Evolutionary conservation across 2,113 vertebrate species (phyloP), one percentile per base, ranked within the genome.

Genomic region (Corythornis madagascariensis): DNA sequence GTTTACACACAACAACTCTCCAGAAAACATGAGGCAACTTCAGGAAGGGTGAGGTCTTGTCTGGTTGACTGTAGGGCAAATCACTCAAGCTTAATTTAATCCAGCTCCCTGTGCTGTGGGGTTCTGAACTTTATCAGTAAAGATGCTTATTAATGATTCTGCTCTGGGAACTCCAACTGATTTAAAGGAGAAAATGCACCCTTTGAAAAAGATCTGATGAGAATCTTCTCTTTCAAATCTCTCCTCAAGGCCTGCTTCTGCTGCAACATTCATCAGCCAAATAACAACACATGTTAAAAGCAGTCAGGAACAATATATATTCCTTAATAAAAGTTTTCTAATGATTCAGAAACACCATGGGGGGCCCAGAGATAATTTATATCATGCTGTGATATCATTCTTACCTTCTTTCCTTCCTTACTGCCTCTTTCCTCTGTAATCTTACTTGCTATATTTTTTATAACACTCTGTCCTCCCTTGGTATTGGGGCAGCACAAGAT

Each of bases 151-250:
- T 93, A 88, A 60, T 78, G 80, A 81, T 42, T 69, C 77, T 86
- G 26, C 57, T 75, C 45, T 72, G 80, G 88, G 63, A 95, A 81
- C 77, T 69, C 83, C 83, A 88, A 86, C 83, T 50, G 80, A 75
- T 86, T 87, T 90, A 88, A 81, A 93, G 83, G 31, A 93, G 40
- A 81, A 93, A 65, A 81, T 50, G 63, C 42, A 90, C 21, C 21
- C 57, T 95, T 95, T 94, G 83, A 95, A 95, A 90, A 90, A 92
- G 73, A 90, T 75, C 77, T 86, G 66, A 92, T 50, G 52, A 42
- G 53, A 92, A 93, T 53, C 40, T 86, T 90, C 52, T 71, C 75
- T 95, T 95, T 93, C 35, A 93, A 92, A 90, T 57, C n/a, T 45
- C 45, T 85, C 35, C 47, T 93, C 70, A 65, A 93, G 69, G 75